Evolutionary conservation across 2,797 vertebrate genomes (phyloP).

Genomic region (Hoplostethus atlanticus): DNA sequence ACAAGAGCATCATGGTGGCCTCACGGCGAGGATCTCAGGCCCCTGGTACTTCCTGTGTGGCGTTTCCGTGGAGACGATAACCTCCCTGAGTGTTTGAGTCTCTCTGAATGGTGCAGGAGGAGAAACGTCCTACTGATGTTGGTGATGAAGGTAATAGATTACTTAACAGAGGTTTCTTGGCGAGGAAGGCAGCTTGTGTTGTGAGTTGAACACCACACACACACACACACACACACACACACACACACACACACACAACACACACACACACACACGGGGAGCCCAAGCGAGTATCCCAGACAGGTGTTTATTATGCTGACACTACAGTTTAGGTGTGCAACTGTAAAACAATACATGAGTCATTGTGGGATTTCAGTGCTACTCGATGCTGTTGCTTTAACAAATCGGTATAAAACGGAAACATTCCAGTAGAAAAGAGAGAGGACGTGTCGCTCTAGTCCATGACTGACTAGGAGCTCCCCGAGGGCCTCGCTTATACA

Average conservation of each 20-base stretch:
- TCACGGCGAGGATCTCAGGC: no score
- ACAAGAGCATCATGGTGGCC: no score
- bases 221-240: neutral
- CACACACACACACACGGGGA: slow-evolving; percentile 25
- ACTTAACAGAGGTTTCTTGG: neutral
- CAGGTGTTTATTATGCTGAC: slow-evolving; percentile 73
- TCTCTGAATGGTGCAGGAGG: no score
- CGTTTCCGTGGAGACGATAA: no score
- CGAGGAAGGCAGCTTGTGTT: slow-evolving; percentile 4
- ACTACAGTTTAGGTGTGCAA: slow-evolving; percentile 69
- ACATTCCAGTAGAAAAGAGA: slow-evolving; percentile 71
- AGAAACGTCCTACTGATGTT: neutral
- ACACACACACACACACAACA: slow-evolving; percentile 7
- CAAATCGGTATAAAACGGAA: slow-evolving; percentile 60
- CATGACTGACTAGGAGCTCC: slow-evolving; percentile 10
- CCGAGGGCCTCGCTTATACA: slow-evolving; percentile 44
- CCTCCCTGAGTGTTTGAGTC: no score
- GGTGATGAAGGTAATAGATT: slow-evolving; percentile 29
- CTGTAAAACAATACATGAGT: slow-evolving; percentile 75
- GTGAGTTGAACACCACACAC: no score
- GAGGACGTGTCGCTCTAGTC: neutral
- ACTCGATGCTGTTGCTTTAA: slow-evolving; percentile 42
- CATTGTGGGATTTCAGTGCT: slow-evolving; percentile 60
- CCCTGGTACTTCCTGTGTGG: no score
- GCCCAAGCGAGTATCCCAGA: slow-evolving; percentile 59